Conservation (phyloP, 2,888 invertebrate genomes). For the Cryptus viduatorius region DNA sequence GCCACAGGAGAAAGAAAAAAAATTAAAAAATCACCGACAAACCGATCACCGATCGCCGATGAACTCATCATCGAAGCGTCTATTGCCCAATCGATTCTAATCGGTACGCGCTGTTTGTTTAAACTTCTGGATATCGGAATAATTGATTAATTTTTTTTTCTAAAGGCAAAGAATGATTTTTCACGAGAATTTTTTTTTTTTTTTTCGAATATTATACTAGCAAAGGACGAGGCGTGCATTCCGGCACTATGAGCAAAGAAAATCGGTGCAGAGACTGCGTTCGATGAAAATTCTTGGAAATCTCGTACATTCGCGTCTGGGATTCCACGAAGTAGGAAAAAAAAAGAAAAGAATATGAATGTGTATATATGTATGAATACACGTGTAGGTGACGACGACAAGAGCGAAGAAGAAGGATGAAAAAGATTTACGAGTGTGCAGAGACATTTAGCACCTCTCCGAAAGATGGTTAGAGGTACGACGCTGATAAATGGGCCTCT, state of each 20-base stretch:
- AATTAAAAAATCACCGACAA: constrained; percentile 9
- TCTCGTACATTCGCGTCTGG: constrained; percentile 25
- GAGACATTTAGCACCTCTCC: constrained; percentile 80
- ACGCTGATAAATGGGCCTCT: constrained; percentile 80
- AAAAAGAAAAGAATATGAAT: not conserved
- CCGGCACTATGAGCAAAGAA: not conserved
- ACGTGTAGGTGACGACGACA: constrained; percentile 38
- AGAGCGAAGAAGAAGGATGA: constrained; percentile 49
- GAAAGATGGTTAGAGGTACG: constrained; percentile 80
- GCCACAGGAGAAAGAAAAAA: constrained; percentile 22
- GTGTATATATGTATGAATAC: constrained; percentile 11
- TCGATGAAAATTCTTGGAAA: constrained; percentile 45
- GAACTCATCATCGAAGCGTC: not conserved
- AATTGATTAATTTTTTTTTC: too few relatives aligned
- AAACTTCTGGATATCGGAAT: too few relatives aligned
- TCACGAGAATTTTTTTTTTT: not conserved
- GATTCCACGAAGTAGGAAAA: constrained; percentile 49
- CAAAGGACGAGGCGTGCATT: not conserved
- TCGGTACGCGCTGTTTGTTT: too few relatives aligned
- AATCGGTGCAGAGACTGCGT: constrained; percentile 4
- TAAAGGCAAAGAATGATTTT: not conserved
- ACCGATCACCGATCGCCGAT: too few relatives aligned
- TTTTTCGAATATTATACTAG: not conserved
- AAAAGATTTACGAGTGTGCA: constrained; percentile 82
- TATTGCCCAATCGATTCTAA: not conserved